Percentiles rank a stretch among this genome's conserved stretches.
Conservation (phyloP, 1,140 invertebrate genomes). For the Phthorimaea operculella region DNA sequence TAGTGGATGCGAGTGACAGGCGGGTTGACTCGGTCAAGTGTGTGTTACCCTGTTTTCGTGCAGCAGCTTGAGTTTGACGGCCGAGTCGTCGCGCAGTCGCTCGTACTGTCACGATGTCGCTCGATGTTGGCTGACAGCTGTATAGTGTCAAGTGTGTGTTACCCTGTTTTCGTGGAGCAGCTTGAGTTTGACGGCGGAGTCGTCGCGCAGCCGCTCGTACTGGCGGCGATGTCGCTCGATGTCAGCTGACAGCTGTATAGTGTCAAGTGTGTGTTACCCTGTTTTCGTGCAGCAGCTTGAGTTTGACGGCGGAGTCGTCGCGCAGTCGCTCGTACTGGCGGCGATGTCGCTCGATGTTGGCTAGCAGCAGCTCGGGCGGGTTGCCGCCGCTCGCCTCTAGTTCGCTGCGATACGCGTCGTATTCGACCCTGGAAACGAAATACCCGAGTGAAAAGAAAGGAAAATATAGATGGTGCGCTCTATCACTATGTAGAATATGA, state of each 20-base stretch:
- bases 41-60: slow-evolving; percentile 92
- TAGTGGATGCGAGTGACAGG: too few species aligned
- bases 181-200: slow-evolving; percentile 95
- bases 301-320: slow-evolving; percentile 93
- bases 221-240: slow-evolving; percentile 88
- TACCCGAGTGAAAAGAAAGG: background rate
- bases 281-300: slow-evolving; percentile 97
- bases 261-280: slow-evolving; percentile 72
- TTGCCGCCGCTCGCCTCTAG: slow-evolving; percentile 78
- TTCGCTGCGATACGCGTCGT: slow-evolving; percentile 96
- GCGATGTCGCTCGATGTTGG: slow-evolving; percentile 86
- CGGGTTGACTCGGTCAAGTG: too few species aligned
- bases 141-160: too few species aligned
- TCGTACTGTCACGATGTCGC: slow-evolving; percentile 93
- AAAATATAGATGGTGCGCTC: too few species aligned
- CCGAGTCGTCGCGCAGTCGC: slow-evolving; percentile 89
- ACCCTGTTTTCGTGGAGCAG: slow-evolving; percentile 97
- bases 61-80: slow-evolving; percentile 95
- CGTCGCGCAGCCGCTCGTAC: slow-evolving; percentile 91
- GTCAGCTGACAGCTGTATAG: slow-evolving; percentile 83
- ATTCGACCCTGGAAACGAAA: slow-evolving; percentile 82
- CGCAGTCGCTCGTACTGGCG: slow-evolving; percentile 91
- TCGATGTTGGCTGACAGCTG: too few species aligned
- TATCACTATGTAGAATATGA: too few species aligned
- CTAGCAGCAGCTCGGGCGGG: slow-evolving; percentile 81